These are phyloP conservation scores for Phaenicophaeus curvirostris DNA, from an alignment of 2,797 vertebrate genomes.

Conservation along the genomic window DNA sequence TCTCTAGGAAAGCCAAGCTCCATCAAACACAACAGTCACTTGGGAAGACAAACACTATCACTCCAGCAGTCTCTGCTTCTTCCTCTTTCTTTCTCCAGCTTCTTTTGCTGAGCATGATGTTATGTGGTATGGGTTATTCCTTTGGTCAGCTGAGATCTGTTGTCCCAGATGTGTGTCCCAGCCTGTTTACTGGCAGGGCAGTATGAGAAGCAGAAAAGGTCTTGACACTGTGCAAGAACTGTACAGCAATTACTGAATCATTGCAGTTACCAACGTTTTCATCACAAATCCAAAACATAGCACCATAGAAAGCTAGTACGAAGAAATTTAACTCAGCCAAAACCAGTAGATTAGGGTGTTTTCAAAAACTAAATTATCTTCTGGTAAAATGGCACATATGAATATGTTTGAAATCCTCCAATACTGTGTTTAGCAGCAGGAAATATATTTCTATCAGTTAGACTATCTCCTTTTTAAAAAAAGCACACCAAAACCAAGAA, in stretches of 20 bases:
- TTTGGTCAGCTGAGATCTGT: not conserved
- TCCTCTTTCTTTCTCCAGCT: not conserved
- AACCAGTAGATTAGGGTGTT: not conserved
- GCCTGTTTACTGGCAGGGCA: not conserved
- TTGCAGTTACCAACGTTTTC: accelerated
- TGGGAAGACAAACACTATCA: no score
- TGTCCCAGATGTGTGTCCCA: not conserved
- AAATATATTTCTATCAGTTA: not conserved
- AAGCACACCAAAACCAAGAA: not conserved
- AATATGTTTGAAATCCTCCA: not conserved
- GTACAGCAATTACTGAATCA: not conserved
- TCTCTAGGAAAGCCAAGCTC: no score
- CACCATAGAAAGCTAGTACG: no score
- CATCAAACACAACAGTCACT: no score
- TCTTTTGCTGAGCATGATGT: not conserved
- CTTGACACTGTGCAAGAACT: not conserved
- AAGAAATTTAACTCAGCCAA: no score
- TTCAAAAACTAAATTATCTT: not conserved
- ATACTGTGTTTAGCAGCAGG: not conserved
- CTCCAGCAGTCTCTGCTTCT: accelerated
- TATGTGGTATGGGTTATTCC: no score
- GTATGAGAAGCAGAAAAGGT: not conserved
- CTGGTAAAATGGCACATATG: not conserved
- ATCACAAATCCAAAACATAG: no score
- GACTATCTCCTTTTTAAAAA: not conserved